Percentiles rank a stretch among this genome's conserved stretches.
Evolutionary conservation across 2,113 vertebrate genomes (phyloP).

Genomic region (Ailuropoda melanoleuca): DNA sequence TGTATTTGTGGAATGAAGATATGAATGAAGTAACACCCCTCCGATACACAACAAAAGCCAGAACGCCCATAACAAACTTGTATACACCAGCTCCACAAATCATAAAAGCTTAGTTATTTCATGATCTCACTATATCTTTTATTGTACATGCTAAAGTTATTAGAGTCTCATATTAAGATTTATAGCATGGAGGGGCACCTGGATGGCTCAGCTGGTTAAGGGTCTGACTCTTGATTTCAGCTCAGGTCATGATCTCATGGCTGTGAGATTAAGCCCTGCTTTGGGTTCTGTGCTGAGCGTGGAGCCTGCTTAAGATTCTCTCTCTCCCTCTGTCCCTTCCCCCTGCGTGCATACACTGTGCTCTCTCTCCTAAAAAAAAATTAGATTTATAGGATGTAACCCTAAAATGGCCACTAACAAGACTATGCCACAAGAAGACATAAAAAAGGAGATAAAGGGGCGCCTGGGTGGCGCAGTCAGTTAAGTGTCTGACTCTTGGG

Average conservation of each 20-base stretch:
- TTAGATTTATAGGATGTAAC: not conserved
- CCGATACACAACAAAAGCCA: not conserved
- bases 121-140: not conserved
- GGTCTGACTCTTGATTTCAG: accelerated
- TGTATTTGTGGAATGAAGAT: not conserved
- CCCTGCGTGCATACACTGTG: not conserved
- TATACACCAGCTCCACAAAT: not conserved
- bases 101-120: not conserved
- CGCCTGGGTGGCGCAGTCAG: accelerated
- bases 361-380: not conserved
- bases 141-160: not conserved
- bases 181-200: not conserved
- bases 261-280: not conserved
- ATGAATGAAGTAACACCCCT: not conserved
- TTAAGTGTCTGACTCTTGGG: not conserved
- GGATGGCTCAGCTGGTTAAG: not conserved
- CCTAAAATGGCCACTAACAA: not conserved
- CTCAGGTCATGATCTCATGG: not conserved
- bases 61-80: not conserved
- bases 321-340: not conserved
- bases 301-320: not conserved
- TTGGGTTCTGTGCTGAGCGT: not conserved
- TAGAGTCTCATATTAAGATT: not conserved
- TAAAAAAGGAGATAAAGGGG: slow-evolving; percentile 24
- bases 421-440: not conserved